Percentiles rank a stretch among this genome's conserved stretches.
phyloP scores from a whole-genome alignment of 1,140 invertebrate genomes.

The Proales similis region DNA sequence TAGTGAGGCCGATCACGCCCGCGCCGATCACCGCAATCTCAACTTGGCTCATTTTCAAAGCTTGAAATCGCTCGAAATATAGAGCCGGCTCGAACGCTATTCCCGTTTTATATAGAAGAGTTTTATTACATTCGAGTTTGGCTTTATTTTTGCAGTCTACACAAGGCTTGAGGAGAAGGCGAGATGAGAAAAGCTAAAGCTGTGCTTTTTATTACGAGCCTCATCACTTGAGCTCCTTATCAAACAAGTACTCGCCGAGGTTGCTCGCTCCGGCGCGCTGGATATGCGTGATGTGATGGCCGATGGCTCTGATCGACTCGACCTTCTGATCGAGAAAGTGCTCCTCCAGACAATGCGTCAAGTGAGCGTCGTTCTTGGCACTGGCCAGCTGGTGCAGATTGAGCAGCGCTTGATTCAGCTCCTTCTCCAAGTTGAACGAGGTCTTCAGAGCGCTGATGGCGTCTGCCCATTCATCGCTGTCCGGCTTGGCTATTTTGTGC shows the following conservation, averaged over 20 bases:
- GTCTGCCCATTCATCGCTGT: conserved; percentile 59
- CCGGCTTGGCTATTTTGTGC: conserved; percentile 56
- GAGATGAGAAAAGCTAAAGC: too few relatives aligned
- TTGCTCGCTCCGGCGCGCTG: conserved; percentile 54
- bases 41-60: not conserved
- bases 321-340: conserved; percentile 80
- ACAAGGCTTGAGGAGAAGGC: too few relatives aligned
- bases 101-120: not conserved
- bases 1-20: conserved; percentile 51
- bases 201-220: too few relatives aligned
- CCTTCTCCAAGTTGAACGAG: conserved; percentile 67
- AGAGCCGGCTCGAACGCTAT: not conserved
- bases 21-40: conserved; percentile 45
- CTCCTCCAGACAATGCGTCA: conserved; percentile 76
- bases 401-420: conserved; percentile 66
- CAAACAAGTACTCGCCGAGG: conserved; percentile 74
- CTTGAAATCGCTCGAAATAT: not conserved
- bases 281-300: conserved; percentile 69
- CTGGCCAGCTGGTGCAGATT: conserved; percentile 62
- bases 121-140: not conserved
- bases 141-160: conserved; percentile 6
- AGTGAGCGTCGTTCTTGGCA: conserved; percentile 56
- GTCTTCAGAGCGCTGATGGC: conserved; percentile 63
- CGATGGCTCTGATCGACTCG: conserved; percentile 70
- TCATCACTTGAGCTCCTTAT: conserved; percentile 31